Evolutionary conservation across 2,113 vertebrate species (phyloP).

Genomic region (Diphyllodes magnificus): DNA sequence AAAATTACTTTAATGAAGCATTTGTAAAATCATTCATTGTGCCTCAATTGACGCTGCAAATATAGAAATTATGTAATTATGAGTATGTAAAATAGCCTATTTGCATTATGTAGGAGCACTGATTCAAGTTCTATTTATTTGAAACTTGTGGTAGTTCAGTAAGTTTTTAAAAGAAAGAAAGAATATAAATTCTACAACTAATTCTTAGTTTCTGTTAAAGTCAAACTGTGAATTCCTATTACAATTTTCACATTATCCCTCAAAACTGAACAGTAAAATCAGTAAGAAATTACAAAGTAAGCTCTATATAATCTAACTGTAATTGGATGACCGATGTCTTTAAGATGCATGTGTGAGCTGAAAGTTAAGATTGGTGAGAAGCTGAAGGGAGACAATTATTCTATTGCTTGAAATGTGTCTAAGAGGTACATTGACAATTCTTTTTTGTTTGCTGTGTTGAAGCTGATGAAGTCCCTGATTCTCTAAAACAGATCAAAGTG

Average conservation of each 20-base stretch:
- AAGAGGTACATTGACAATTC: fast-evolving
- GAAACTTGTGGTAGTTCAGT: background rate
- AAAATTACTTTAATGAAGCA: background rate
- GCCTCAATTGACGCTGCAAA: background rate
- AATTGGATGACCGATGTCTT: background rate
- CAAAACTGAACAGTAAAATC: background rate
- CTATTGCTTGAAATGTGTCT: background rate
- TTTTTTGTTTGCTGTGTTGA: background rate
- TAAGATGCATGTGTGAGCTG: background rate
- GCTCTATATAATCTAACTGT: background rate
- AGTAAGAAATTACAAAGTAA: background rate
- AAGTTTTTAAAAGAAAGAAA: background rate
- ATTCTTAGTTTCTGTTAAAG: background rate
- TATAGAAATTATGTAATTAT: background rate
- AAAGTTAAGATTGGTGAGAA: background rate
- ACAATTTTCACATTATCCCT: background rate
- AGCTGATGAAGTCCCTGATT: background rate
- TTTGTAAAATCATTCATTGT: background rate
- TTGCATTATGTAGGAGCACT: background rate
- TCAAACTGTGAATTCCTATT: background rate
- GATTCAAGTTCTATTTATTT: background rate
- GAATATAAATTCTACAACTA: background rate
- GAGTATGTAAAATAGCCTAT: background rate
- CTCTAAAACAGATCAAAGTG: background rate
- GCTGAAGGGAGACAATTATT: background rate